Evolutionary conservation across 2,797 vertebrate species (phyloP).

Genomic region (Rhinella marina): DNA sequence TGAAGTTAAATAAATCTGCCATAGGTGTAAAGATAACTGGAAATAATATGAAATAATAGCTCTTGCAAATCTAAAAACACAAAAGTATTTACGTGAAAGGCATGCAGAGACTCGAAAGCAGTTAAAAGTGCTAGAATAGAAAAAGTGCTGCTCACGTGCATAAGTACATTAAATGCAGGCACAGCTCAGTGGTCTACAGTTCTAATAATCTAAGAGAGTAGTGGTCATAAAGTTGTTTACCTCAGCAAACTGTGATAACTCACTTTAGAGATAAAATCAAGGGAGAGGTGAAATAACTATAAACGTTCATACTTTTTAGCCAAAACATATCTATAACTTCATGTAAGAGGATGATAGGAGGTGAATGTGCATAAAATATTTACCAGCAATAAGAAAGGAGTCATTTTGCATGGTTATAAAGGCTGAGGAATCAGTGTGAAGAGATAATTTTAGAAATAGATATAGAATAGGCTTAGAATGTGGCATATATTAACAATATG

Average conservation of each 20-base stretch:
- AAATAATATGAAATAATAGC: not conserved
- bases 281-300: not conserved
- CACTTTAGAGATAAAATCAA: not conserved
- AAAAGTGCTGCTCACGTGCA: constrained; percentile 12
- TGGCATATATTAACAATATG: not conserved
- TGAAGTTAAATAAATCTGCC: not conserved
- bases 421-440: not conserved
- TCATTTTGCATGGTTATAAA: not conserved
- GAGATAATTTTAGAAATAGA: not conserved
- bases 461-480: not conserved
- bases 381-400: not conserved
- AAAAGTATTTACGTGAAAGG: not conserved
- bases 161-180: not conserved
- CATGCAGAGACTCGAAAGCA: not conserved
- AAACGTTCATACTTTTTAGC: not conserved
- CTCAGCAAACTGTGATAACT: constrained; percentile 21
- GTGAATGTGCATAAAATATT: not conserved
- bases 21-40: not conserved
- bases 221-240: not conserved
- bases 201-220: not conserved
- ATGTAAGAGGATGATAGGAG: not conserved
- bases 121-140: not conserved
- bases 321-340: not conserved
- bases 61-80: not conserved
- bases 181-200: not conserved